Evolutionary conservation across 2,888 invertebrate species (phyloP).

Genomic region (Tachina lurida): DNA sequence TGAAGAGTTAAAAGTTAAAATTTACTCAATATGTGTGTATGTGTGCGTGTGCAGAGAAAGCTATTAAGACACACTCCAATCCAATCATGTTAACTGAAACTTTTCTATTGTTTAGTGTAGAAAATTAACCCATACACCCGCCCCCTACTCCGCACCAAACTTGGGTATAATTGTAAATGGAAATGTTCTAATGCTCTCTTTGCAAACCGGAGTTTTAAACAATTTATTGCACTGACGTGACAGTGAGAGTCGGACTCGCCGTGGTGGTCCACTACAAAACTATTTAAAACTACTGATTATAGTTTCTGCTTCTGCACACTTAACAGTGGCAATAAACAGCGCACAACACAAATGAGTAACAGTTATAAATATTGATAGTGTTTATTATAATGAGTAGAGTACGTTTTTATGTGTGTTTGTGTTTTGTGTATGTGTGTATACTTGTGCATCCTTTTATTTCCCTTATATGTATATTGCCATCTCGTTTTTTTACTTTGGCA

Average conservation of each 20-base stretch:
- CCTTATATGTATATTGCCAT: constrained; percentile 78
- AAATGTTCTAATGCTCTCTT: constrained; percentile 28
- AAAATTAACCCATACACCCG: constrained; percentile 3
- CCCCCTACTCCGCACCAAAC: not conserved
- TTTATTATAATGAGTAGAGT: constrained; percentile 65
- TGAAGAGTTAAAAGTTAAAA: constrained; percentile 8
- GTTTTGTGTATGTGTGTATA: constrained; percentile 72
- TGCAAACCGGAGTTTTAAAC: not conserved
- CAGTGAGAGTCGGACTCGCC: constrained; percentile 4
- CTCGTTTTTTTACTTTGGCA: constrained; percentile 75
- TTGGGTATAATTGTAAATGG: not conserved
- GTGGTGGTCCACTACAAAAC: constrained; percentile 36
- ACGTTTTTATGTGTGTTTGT: not conserved
- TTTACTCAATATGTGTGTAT: not conserved
- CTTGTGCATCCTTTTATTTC: constrained; percentile 78
- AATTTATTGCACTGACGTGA: constrained; percentile 64
- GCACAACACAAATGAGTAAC: not conserved
- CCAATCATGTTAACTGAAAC: constrained; percentile 49
- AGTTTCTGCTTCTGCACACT: constrained; percentile 58
- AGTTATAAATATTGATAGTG: constrained; percentile 42
- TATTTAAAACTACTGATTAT: constrained; percentile 67
- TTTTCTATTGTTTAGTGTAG: too few relatives aligned
- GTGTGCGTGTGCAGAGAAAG: constrained; percentile 4
- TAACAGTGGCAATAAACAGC: constrained; percentile 37
- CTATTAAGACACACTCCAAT: constrained; percentile 9